Base-by-base conservation (phyloP, 2,888 invertebrate genomes). In the Synanthedon andrenaeformis region DNA sequence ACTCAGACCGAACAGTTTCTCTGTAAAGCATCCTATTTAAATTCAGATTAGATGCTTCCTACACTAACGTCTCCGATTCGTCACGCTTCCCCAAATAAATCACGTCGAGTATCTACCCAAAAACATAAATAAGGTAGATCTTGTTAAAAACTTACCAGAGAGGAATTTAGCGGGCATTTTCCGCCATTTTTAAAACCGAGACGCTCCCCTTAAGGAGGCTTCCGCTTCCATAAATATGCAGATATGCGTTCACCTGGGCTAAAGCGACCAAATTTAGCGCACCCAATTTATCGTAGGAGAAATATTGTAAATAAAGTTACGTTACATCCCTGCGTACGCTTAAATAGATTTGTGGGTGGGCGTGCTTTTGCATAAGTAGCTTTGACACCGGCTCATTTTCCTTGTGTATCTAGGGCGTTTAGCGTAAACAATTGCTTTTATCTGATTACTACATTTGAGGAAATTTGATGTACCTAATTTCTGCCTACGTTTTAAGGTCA, bases 151-250 rank as follows among this genome's bases (percentile, higher is more conserved):
- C 78, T 84, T 79, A 78, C 72, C 72, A 75, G 19, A 76, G 70
- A 74, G 76, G 69, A 72, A 80, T 76, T 79, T 75, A 72, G 72
- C 72, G 68, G 70, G 75, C 72, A 77, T 81, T 84, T 82, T 75
- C 79, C 79, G 74, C 75, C 78, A 73, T 80, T 83, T 83, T 85
- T 79, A 80, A 73, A 76, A 72, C 69, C 73, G 70, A 76, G 75
- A 72, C 72, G 74, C 78, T 78, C 82, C 82, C 84, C 80, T 79
- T 76, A 77, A 81, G 66, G 61, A 63, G 76, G 75, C 74, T 80
- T 79, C 75, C 76, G 76, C 79, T 81, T 79, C 77, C 82, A 84
- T 87, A 87, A 85, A 86, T 86, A 86, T 86, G 83, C 82, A 86
- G 85, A 85, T 85, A 84, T 84, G 76, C 81, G 74, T 76, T 85